Evolutionary conservation across 2,797 vertebrate genomes (phyloP).

Genomic region (Melanotaenia pygmaea): DNA sequence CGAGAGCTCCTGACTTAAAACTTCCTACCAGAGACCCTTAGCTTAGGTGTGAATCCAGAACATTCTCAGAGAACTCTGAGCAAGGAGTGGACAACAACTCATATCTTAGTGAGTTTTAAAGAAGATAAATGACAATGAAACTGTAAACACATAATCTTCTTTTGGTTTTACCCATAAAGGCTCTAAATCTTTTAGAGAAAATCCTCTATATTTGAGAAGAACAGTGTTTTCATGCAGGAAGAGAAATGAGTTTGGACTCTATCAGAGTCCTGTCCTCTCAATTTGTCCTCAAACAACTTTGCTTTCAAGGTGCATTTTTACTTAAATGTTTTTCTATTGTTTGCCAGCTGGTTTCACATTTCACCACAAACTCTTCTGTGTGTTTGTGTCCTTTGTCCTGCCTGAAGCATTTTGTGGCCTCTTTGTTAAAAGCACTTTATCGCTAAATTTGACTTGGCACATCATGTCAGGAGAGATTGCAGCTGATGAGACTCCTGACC

Average conservation of each 20-base stretch:
- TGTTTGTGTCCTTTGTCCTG: slow-evolving; percentile 62
- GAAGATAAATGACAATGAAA: neutral
- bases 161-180: neutral
- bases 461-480: slow-evolving; percentile 68
- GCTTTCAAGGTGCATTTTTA: slow-evolving; percentile 59
- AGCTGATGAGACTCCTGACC: slow-evolving; percentile 66
- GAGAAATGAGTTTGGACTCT: slow-evolving; percentile 24
- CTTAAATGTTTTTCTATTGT: slow-evolving; percentile 49
- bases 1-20: too few relatives aligned
- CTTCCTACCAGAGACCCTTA: too few relatives aligned
- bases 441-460: slow-evolving; percentile 74
- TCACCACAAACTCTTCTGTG: slow-evolving; percentile 53
- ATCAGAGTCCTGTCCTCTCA: slow-evolving; percentile 50
- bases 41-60: too few relatives aligned
- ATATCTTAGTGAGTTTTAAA: neutral
- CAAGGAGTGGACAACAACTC: too few relatives aligned
- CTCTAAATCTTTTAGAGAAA: neutral
- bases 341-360: slow-evolving; percentile 66
- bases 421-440: slow-evolving; percentile 76
- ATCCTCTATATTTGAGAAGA: neutral
- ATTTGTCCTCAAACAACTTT: slow-evolving; percentile 61
- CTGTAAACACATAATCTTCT: neutral
- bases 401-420: slow-evolving; percentile 60
- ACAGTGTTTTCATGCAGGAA: slow-evolving; percentile 17
- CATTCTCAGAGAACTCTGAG: too few relatives aligned